These are phyloP conservation scores for Chirona hameri DNA, from an alignment of 2,888 invertebrate genomes.

Conservation along the genomic window DNA sequence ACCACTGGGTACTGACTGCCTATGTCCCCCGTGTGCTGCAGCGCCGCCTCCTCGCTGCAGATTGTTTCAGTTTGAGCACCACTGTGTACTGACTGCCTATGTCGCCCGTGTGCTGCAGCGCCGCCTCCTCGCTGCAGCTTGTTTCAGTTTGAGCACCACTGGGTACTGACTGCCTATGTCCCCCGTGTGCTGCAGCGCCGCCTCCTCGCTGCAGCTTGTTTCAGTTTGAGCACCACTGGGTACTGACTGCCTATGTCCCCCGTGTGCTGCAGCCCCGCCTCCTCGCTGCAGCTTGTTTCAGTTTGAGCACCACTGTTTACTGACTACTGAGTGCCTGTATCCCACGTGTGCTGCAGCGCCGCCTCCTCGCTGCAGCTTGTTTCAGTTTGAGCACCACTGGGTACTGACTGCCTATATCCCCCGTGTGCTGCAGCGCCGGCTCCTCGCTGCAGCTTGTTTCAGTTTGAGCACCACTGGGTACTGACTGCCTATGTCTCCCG, in stretches of 20 bases:
- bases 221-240: slow-evolving; percentile 75
- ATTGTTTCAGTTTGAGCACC: slow-evolving; percentile 83
- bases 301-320: too few relatives aligned
- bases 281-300: too few relatives aligned
- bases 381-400: slow-evolving; percentile 78
- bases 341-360: not conserved
- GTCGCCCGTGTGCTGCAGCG: too few relatives aligned
- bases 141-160: too few relatives aligned
- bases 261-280: too few relatives aligned
- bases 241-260: too few relatives aligned
- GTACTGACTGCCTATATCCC: too few relatives aligned
- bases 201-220: slow-evolving; percentile 62
- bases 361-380: slow-evolving; percentile 59
- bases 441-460: too few relatives aligned
- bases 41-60: slow-evolving; percentile 53
- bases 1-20: not conserved
- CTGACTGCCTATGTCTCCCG: not conserved
- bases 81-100: slow-evolving; percentile 42
- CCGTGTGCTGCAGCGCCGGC: too few relatives aligned
- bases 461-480: too few relatives aligned
- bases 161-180: not conserved
- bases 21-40: not conserved
- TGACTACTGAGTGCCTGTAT: not conserved
- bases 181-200: not conserved
- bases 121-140: too few relatives aligned